Evolutionary conservation across 64 coral and sea anemone species (phyloP).

Genomic region (Actinia equina): DNA sequence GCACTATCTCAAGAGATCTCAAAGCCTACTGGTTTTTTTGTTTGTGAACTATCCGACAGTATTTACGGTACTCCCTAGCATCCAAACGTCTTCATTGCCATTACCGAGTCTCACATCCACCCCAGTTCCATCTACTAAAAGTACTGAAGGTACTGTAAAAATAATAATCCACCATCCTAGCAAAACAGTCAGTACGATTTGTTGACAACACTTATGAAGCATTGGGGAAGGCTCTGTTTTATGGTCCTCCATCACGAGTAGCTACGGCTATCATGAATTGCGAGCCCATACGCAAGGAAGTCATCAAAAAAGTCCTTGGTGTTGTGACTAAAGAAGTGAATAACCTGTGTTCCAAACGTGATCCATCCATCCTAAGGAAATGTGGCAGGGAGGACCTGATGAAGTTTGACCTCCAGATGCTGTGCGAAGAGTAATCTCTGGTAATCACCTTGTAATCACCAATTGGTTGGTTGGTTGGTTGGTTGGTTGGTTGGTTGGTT

Average conservation of each 20-base stretch:
- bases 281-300: constrained; percentile 15
- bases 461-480: too few species aligned
- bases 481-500: too few species aligned
- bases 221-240: constrained; percentile 56
- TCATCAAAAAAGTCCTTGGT: constrained; percentile 55
- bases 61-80: not conserved
- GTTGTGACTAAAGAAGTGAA: constrained; percentile 49
- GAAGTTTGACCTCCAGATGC: constrained; percentile 44
- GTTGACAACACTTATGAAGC: constrained; percentile 18
- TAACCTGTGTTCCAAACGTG: constrained; percentile 56
- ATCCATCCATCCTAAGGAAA: constrained; percentile 60
- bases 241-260: constrained; percentile 42
- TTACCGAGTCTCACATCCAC: constrained; percentile 6
- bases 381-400: constrained; percentile 37
- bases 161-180: constrained; percentile 20
- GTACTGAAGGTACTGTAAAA: not conserved
- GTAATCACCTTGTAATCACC: too few species aligned
- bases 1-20: too few species aligned
- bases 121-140: not conserved
- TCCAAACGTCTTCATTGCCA: too few species aligned
- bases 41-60: not conserved
- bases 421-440: constrained; percentile 77
- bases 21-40: not conserved
- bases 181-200: constrained; percentile 21
- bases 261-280: constrained; percentile 63